Conservation (phyloP, 1,140 invertebrate species). For the Penaeus indicus region DNA sequence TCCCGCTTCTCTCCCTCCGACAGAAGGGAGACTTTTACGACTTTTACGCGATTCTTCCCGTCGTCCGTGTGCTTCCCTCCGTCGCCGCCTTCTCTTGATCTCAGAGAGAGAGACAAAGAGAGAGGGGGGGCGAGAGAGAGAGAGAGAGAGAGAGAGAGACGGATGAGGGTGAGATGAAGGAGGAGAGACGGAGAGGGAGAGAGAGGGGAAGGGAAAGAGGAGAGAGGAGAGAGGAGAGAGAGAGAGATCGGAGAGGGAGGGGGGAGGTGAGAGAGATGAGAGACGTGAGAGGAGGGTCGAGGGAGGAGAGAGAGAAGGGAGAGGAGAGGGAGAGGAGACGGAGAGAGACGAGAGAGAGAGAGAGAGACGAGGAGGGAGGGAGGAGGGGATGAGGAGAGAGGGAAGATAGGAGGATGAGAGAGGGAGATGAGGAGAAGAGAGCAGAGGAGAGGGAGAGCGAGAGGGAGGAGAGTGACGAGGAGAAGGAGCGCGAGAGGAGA, state of each 20-base stretch:
- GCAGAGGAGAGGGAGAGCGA: not conserved
- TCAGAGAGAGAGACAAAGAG: no score
- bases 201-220: not conserved
- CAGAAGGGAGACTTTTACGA: no score
- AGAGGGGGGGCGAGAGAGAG: no score
- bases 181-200: not conserved
- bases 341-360: not conserved
- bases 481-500: not conserved
- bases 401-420: no score
- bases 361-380: not conserved
- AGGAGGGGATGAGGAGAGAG: not conserved
- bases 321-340: not conserved
- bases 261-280: not conserved
- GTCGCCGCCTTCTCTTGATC: no score
- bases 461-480: not conserved
- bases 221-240: not conserved
- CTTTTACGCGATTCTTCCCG: no score
- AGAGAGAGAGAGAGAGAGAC: no score
- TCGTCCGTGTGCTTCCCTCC: no score
- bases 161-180: not conserved
- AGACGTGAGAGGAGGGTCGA: no score
- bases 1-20: no score
- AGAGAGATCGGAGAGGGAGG: not conserved
- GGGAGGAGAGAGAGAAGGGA: not conserved
- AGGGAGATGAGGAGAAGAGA: not conserved